Conservation (phyloP, 2,888 invertebrate genomes). For the Trissolcus japonicus region DNA sequence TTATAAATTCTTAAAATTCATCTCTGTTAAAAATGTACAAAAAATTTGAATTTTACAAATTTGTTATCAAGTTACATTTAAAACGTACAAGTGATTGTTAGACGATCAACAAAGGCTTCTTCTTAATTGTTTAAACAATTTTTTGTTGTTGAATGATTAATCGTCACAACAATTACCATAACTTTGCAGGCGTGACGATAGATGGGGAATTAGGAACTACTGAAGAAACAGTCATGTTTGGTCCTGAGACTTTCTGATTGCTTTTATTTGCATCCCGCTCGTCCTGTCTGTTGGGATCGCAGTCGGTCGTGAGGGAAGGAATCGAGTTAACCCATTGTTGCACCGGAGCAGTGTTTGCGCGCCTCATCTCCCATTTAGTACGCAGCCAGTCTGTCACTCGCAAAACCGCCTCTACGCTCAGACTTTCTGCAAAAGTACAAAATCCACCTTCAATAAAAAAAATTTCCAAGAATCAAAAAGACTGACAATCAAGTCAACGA, state of each 20-base stretch:
- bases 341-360: conserved; percentile 81
- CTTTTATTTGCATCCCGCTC: conserved; percentile 25
- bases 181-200: conserved; percentile 62
- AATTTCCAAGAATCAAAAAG: too few relatives aligned
- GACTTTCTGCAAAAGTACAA: conserved; percentile 66
- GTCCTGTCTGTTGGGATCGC: background rate
- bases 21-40: too few relatives aligned
- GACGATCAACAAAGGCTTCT: too few relatives aligned
- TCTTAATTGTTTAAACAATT: too few relatives aligned
- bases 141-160: too few relatives aligned
- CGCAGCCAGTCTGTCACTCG: conserved; percentile 72
- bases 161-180: too few relatives aligned
- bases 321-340: conserved; percentile 87
- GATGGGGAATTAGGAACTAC: conserved; percentile 68
- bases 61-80: too few relatives aligned
- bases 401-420: conserved; percentile 70
- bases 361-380: conserved; percentile 79
- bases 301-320: conserved; percentile 50
- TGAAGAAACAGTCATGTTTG: conserved; percentile 70
- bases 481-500: too few relatives aligned
- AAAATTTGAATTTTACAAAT: too few relatives aligned
- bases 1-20: too few relatives aligned
- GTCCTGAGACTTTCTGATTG: conserved; percentile 57
- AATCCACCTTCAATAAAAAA: background rate
- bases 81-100: too few relatives aligned